Evolutionary conservation across 30 jellyfish, hydroid and myxozoan species (phyloP).

Genomic region (Turritopsis rubra): DNA sequence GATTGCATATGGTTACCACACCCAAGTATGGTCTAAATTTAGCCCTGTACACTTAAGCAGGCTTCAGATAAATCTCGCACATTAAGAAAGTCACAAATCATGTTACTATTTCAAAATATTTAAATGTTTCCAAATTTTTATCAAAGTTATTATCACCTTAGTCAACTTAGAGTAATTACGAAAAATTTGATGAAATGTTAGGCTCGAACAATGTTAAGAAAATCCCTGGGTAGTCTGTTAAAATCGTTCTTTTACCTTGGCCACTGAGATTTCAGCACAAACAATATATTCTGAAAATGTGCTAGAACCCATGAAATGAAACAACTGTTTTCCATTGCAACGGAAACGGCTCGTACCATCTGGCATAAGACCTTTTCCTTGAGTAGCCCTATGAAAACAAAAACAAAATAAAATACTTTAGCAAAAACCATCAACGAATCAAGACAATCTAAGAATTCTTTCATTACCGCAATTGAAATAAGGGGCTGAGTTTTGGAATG

Average conservation of each 20-base stretch:
- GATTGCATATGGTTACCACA: too few species aligned
- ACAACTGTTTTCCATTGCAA: conserved; percentile 60
- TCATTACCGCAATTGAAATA: background rate
- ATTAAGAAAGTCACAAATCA: too few species aligned
- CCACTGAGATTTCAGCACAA: conserved; percentile 80
- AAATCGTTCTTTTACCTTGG: conserved; percentile 48
- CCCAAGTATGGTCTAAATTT: too few species aligned
- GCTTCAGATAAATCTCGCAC: too few species aligned
- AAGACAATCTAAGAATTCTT: background rate
- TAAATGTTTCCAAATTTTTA: too few species aligned
- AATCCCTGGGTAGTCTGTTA: background rate
- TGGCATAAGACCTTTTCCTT: conserved; percentile 98
- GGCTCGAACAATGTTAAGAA: too few species aligned
- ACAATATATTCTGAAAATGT: conserved; percentile 92
- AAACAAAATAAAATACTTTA: too few species aligned
- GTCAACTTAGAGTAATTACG: too few species aligned
- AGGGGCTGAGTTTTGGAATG: background rate
- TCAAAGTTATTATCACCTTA: too few species aligned
- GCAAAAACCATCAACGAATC: background rate
- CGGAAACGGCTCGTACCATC: conserved; percentile 91
- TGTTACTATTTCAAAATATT: too few species aligned
- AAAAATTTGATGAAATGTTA: too few species aligned
- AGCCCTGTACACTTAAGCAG: too few species aligned
- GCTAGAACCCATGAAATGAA: conserved; percentile 94
- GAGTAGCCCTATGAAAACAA: conserved; percentile 51